Evolutionary conservation across 2,113 vertebrate genomes (phyloP), one percentile per base, ranked within the genome.

Genomic region (Hemibagrus wyckioides): DNA sequence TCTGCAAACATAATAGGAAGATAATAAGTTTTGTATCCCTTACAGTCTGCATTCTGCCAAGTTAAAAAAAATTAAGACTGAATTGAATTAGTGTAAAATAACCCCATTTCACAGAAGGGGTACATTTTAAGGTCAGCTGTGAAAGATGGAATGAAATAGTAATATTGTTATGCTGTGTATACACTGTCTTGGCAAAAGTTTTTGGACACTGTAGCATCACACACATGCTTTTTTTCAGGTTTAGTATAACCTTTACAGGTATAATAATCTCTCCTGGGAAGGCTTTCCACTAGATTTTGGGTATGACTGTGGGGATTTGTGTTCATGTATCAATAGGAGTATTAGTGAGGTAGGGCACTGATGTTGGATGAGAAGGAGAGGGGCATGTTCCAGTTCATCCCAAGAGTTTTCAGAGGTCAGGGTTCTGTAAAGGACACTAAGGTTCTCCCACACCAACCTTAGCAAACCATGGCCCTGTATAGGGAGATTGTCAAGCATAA

Each of bases 61-160:
- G 33, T 48, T 14, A 61, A 77, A 76, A 57, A 6, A 59, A 61
- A 61, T 25, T 10, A 76, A 39, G 30, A 44, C 33, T 44, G 69
- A 80, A 88, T 36, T 57, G 36, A 80, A 84, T 80, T 48, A 69
- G 50, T 28, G 36, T 56, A 25, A 69, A 77, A 80, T 84, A 88
- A 88, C 65, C 44, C 25, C 50, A 83, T 87, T 79, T 65, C 30
- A 79, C 33, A 39, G 19, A 71, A 36, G 9, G 17, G 17, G 30
- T 21, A 9, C 33, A 23, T 23, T 87, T 50, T 80, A 73, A 88
- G 82, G 57, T 84, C 82, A 80, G 59, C 11, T 56, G 25, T 30
- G 48, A 65, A 83, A 56, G 75, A 50, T 17, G 25, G 28, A 63
- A 63, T 77, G 63, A 36, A 39, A 59, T 21, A 30, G 39, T 36